Base-by-base conservation (phyloP, 2,888 invertebrate species). In the Poecilobothrus nobilitatus region DNA sequence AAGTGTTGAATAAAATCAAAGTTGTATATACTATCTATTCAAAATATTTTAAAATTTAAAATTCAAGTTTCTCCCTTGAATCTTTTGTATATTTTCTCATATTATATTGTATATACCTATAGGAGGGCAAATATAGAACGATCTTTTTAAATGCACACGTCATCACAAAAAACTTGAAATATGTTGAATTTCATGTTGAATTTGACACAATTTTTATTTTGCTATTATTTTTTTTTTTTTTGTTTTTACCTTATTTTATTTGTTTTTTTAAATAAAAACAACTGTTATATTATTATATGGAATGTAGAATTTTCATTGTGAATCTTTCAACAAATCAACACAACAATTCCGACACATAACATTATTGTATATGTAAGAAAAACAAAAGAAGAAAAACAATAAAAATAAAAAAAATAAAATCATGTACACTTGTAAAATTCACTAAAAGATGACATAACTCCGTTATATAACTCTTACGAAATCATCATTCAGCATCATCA, bases 401-500 rank as follows among this genome's bases (percentile, higher is more conserved):
- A 37, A 10, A 8, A 5, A 37, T 37, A 37, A 37, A 37, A 8
- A 37, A 8, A 37, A 37, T 8, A 53, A 53, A 53, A 18, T 53
- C 53, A 53, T 53, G 53, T 53, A 53, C 53, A 53, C 53, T 53
- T 53, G 53, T 53, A 53, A 15, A 53, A 53, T 53, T 53, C 53
- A 53, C 15, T 53, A 53, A 53, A 53, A 53, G 53, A 53, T 53
- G 53, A 53, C 53, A 53, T 53, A 53, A 53, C 53, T 18, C 53
- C 53, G 53, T 53, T 53, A 53, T 53, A 53, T 53, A 53, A 53
- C 53, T 53, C 15, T 53, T 53, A 18, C 53, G 53, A 53, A 53
- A 53, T 53, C 53, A 53, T 53, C 53, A 18, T 53, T 18, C 53
- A 53, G 7, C 5, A 53, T 53, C 1, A 18, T 18, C 18, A 53